Conservation (phyloP, 2,113 vertebrate species). For the Verasper variegatus region DNA sequence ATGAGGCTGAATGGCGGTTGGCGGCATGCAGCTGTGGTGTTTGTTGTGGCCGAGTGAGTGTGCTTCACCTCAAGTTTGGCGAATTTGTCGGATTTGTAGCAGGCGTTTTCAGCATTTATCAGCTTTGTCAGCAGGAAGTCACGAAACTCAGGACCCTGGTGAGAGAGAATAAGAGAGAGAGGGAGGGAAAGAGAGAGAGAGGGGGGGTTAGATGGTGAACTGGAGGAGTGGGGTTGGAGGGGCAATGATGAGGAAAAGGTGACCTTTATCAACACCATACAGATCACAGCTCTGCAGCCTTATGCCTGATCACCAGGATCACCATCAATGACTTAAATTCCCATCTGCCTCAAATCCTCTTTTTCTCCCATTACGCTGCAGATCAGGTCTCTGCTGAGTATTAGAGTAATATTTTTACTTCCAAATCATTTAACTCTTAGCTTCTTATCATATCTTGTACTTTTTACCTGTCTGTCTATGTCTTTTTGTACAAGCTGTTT, state of each 20-base stretch:
- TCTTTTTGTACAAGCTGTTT: too few relatives aligned
- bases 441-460: too few relatives aligned
- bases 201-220: not conserved
- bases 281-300: constrained; percentile 15
- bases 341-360: not conserved
- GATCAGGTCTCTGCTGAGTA: not conserved
- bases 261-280: constrained; percentile 46
- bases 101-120: constrained; percentile 97
- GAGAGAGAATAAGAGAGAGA: not conserved
- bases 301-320: not conserved
- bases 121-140: constrained; percentile 96
- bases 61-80: constrained; percentile 93
- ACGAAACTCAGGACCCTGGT: constrained; percentile 92
- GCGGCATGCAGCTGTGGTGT: constrained; percentile 4
- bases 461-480: too few relatives aligned
- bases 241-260: constrained; percentile 23
- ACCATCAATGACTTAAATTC: not conserved
- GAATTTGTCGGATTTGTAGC: constrained; percentile 96
- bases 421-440: not conserved
- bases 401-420: not conserved
- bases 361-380: not conserved
- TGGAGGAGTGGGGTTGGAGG: not conserved
- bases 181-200: not conserved
- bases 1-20: constrained; percentile 7
- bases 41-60: not conserved